Evolutionary conservation across 92 coral and sea anemone species (phyloP).

Genomic region (Nematostella vectensis): DNA sequence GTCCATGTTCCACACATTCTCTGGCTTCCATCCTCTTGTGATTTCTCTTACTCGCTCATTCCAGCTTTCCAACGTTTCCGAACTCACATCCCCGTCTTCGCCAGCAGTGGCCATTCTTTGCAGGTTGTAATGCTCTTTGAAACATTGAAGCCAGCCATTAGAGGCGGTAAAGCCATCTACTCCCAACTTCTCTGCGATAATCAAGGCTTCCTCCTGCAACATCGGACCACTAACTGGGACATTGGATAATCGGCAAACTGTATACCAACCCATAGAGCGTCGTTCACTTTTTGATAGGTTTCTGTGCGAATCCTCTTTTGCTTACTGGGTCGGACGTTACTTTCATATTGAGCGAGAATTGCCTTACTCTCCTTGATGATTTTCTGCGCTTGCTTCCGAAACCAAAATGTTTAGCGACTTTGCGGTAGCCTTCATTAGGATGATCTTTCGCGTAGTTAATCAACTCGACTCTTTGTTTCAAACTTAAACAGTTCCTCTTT

Average conservation of each 20-base stretch:
- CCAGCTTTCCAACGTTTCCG: too few species aligned
- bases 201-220: too few species aligned
- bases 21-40: slow-evolving; percentile 39
- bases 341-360: slow-evolving; percentile 34
- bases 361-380: slow-evolving; percentile 26
- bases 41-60: slow-evolving; percentile 21
- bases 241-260: slow-evolving; percentile 26
- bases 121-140: slow-evolving; percentile 37
- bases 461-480: slow-evolving; percentile 21
- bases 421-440: too few species aligned
- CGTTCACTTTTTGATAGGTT: slow-evolving; percentile 28
- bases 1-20: slow-evolving; percentile 55
- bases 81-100: too few species aligned
- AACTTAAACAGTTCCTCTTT: slow-evolving; percentile 17
- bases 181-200: too few species aligned
- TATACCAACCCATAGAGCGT: slow-evolving; percentile 45
- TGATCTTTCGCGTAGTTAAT: slow-evolving; percentile 25
- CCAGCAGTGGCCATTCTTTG: slow-evolving; percentile 21
- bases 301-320: slow-evolving; percentile 39
- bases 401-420: slow-evolving; percentile 31
- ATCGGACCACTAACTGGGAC: slow-evolving; percentile 31
- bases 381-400: slow-evolving; percentile 41
- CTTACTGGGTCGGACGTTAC: slow-evolving; percentile 8
- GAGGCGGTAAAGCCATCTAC: slow-evolving; percentile 33
- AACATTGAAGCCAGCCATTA: too few species aligned